phyloP scores from a whole-genome alignment of 2,113 vertebrate genomes.

The Theristicus caerulescens region DNA sequence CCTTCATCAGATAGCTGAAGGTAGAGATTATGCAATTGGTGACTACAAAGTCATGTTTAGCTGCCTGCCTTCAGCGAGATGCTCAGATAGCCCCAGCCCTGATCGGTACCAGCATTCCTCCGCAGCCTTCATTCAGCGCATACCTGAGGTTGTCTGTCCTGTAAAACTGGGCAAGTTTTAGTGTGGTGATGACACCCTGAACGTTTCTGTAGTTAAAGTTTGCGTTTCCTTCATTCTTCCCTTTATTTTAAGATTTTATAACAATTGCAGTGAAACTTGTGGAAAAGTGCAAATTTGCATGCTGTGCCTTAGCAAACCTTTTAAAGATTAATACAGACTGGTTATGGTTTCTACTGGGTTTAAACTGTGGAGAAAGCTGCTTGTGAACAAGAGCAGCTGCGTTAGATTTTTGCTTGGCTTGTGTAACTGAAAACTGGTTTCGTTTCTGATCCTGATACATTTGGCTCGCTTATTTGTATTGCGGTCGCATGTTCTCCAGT shows the following conservation, averaged over 20 bases:
- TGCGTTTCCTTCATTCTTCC: background rate
- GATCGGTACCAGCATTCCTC: constrained; percentile 37
- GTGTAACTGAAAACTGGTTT: background rate
- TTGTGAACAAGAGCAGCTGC: background rate
- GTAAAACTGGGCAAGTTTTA: background rate
- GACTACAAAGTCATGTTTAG: constrained; percentile 61
- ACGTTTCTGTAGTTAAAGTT: background rate
- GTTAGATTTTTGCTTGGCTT: background rate
- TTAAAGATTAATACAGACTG: background rate
- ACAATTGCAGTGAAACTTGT: background rate
- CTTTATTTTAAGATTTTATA: background rate
- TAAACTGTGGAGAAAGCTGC: background rate
- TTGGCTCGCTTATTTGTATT: background rate
- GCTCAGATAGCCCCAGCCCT: constrained; percentile 24
- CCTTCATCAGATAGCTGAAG: constrained; percentile 70
- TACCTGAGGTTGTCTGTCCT: constrained; percentile 6
- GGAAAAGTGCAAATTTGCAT: background rate
- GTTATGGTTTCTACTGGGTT: background rate
- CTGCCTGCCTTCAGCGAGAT: constrained; percentile 4
- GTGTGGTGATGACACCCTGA: background rate
- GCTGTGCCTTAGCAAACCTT: background rate
- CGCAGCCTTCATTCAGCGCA: background rate
- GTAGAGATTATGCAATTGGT: constrained; percentile 65
- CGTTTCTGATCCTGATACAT: background rate
- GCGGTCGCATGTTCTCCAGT: background rate